Base-by-base conservation (phyloP, 2,113 vertebrate genomes). In the Halichoerus grypus region DNA sequence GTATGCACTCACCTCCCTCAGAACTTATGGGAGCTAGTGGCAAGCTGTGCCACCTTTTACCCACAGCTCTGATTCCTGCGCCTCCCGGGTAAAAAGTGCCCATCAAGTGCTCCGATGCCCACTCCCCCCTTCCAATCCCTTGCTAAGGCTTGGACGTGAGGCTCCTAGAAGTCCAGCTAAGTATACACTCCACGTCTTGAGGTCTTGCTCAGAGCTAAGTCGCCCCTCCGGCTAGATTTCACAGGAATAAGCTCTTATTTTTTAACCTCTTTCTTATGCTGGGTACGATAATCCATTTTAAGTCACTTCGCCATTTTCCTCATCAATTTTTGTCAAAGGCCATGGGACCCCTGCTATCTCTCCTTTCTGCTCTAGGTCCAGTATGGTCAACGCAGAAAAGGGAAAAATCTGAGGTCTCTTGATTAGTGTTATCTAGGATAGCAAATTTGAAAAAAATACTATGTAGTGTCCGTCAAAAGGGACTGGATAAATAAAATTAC, bases 381-480 rank as follows among this genome's bases (percentile, higher is more conserved):
- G 19, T 14, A 79, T 16, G 19, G 22, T 42, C 71, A 81, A 53
- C 33, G 28, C 7, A 77, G 26, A 57, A 82, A 74, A 72, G 24
- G 65, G 31, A 49, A 42, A 84, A 36, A 71, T 4, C 21, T 31
- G 31, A 19, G 16, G 11, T 51, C 74, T 67, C 53, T 67, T 88
- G 33, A 39, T 36, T 36, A 46, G 51, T 42, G 55, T 87, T 69
- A 49, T 21, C 33, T 36, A 49, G 49, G 28, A 72, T 4, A 36
- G 84, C 33, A 88, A 90, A 89, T 61, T n/a, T 72, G 55, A 21
- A 65, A 89, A 89, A 61, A 67, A 39, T 5, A 51, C 33, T 67
- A 55, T 28, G 63, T 65, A 12, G 26, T 31, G 6, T 42, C 61
- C 5, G 11, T 33, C 39, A 10, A 65, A 94, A 53, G 15, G 61